Evolutionary conservation across 2,888 invertebrate species (phyloP).

Genomic region (Melinaea marsaeus): DNA sequence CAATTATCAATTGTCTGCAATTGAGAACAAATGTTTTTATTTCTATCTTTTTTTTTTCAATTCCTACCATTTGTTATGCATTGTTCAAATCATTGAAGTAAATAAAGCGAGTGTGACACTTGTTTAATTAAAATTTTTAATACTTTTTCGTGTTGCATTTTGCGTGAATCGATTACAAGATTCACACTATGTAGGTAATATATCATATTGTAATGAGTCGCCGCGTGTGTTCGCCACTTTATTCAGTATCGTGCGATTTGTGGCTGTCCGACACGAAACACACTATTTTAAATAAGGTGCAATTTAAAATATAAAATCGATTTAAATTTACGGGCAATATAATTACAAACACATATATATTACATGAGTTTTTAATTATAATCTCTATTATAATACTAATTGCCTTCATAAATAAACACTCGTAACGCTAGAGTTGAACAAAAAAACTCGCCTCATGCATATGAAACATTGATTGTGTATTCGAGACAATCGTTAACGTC

Average conservation of each 20-base stretch:
- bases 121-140: conserved; percentile 27
- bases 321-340: background rate
- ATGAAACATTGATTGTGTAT: background rate
- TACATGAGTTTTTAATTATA: background rate
- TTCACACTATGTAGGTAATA: conserved; percentile 48
- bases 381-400: no score
- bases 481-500: conserved; percentile 1
- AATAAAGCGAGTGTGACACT: conserved; percentile 11
- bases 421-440: background rate
- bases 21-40: conserved; percentile 15
- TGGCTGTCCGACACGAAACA: conserved; percentile 58
- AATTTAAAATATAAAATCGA: conserved; percentile 3
- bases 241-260: conserved; percentile 64
- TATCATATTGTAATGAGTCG: conserved; percentile 66
- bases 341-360: background rate
- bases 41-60: conserved; percentile 13
- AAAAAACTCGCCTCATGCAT: background rate
- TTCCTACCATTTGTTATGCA: conserved; percentile 8
- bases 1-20: conserved; percentile 26
- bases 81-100: conserved; percentile 13
- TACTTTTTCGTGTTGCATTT: background rate
- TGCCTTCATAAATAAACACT: no score
- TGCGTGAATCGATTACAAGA: conserved; percentile 34
- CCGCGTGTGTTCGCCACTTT: conserved; percentile 66
- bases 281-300: conserved; percentile 5